Conservation (phyloP, 64 coral and sea anemone species). For the Montipora efflorescens region DNA sequence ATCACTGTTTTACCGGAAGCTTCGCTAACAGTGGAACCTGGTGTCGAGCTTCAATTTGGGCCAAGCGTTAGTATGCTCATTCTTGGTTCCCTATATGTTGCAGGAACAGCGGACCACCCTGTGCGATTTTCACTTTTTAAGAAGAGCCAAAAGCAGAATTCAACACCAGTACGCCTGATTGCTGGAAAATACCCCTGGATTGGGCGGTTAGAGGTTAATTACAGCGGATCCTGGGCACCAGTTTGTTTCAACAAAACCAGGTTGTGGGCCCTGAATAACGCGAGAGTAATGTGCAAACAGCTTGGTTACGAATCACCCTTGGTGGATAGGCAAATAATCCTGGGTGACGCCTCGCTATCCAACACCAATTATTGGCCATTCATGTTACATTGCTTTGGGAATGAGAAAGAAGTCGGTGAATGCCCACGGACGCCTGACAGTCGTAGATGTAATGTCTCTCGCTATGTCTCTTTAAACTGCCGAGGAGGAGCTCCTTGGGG, state of each 20-base stretch:
- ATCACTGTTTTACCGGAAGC: conserved; percentile 10
- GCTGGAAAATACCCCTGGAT: conserved; percentile 27
- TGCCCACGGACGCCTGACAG: neutral
- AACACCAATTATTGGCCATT: neutral
- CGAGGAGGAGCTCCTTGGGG: conserved; percentile 57
- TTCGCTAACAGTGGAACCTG: conserved; percentile 14
- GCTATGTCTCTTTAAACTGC: neutral
- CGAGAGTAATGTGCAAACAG: conserved; percentile 8
- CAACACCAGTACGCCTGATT: neutral
- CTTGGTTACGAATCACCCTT: conserved; percentile 6
- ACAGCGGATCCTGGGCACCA: conserved; percentile 1
- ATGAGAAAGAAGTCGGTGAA: conserved; percentile 58
- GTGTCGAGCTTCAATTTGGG: conserved; percentile 8
- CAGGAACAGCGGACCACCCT: neutral
- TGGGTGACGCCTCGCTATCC: neutral
- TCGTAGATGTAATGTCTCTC: neutral
- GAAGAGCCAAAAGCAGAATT: neutral
- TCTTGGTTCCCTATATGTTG: conserved; percentile 21
- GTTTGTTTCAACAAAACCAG: neutral
- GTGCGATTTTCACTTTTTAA: conserved; percentile 11
- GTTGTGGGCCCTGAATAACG: neutral
- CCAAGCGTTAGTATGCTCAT: conserved; percentile 5
- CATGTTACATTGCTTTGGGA: conserved; percentile 34
- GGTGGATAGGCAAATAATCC: neutral
- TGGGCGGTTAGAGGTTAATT: neutral